Conservation (phyloP, 92 coral and sea anemone species). For the Zoanthus gigantus region DNA sequence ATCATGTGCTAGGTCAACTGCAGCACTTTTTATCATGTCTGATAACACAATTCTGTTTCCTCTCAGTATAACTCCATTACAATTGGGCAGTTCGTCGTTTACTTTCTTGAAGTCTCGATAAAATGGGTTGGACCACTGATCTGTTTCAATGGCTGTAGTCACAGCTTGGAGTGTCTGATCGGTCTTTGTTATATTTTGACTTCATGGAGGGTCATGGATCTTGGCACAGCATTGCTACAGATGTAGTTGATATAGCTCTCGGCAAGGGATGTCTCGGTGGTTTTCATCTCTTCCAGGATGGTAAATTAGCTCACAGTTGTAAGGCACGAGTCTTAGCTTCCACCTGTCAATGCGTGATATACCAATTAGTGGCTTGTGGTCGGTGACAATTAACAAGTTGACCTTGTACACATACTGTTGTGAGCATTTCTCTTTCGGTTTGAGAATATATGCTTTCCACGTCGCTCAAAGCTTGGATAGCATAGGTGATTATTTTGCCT, state of each 20-base stretch:
- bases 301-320: constrained; percentile 61
- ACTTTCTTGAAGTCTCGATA: neutral
- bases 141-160: constrained; percentile 33
- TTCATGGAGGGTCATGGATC: constrained; percentile 67
- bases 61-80: constrained; percentile 20
- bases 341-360: constrained; percentile 70
- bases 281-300: constrained; percentile 69
- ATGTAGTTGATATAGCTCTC: constrained; percentile 47
- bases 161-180: constrained; percentile 13
- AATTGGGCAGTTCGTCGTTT: neutral
- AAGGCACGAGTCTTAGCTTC: constrained; percentile 74
- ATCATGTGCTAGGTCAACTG: constrained; percentile 41
- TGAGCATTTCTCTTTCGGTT: constrained; percentile 74
- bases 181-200: constrained; percentile 57
- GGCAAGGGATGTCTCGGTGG: neutral
- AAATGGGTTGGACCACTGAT: constrained; percentile 28
- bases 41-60: constrained; percentile 36
- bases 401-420: constrained; percentile 68
- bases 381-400: constrained; percentile 65
- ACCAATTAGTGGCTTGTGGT: constrained; percentile 73
- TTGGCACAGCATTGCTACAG: constrained; percentile 53
- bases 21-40: neutral
- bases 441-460: constrained; percentile 66
- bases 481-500: constrained; percentile 66
- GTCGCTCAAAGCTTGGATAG: constrained; percentile 68